A percentile compares a stretch with the other conserved stretches of the same genome.
phyloP scores from a whole-genome alignment of 2,888 invertebrate species.

The Netelia melanura region DNA sequence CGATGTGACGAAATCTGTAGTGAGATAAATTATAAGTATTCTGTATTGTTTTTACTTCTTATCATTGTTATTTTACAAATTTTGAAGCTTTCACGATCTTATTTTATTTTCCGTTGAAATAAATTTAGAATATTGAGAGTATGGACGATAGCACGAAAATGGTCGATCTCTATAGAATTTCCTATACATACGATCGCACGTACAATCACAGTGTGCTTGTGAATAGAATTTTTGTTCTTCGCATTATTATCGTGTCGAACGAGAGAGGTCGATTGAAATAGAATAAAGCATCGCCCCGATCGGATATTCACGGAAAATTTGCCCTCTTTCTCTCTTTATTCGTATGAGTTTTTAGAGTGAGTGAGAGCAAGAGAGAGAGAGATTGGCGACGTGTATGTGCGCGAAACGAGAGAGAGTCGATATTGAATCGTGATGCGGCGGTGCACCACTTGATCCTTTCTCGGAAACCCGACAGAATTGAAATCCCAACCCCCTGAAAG shows the following conservation, averaged over 20 bases:
- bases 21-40: no score
- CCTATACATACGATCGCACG: neutral
- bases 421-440: slow-evolving; percentile 65
- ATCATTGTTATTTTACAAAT: neutral
- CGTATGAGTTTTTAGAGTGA: neutral
- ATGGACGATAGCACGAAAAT: neutral
- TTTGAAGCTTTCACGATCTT: neutral
- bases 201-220: neutral
- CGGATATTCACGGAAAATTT: slow-evolving; percentile 41
- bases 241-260: slow-evolving; percentile 41
- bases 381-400: slow-evolving; percentile 48
- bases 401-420: slow-evolving; percentile 56
- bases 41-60: no score
- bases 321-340: slow-evolving; percentile 49
- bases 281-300: slow-evolving; percentile 41
- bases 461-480: slow-evolving; percentile 71
- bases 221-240: slow-evolving; percentile 22
- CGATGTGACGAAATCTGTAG: no score
- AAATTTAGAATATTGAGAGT: neutral
- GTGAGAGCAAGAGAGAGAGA: slow-evolving; percentile 48
- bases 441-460: slow-evolving; percentile 75
- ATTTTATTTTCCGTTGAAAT: neutral
- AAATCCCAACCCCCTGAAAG: slow-evolving; percentile 76
- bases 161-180: neutral
- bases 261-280: slow-evolving; percentile 34